Conservation (phyloP, 2,113 vertebrate species). For the Spea bombifrons region DNA sequence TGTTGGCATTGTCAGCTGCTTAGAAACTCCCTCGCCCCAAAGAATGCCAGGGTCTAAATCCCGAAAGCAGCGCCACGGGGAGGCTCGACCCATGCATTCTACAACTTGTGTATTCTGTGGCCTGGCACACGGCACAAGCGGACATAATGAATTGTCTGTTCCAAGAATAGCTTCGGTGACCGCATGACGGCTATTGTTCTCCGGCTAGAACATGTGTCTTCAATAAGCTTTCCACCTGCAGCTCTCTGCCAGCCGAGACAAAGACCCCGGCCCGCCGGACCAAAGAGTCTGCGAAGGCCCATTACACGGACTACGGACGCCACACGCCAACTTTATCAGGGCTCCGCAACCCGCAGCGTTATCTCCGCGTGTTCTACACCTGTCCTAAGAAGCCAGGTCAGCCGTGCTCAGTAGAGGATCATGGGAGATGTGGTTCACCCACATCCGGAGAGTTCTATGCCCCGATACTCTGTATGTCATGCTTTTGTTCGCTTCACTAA, state of each 20-base stretch:
- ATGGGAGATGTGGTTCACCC: too few species aligned
- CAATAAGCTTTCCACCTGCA: not conserved
- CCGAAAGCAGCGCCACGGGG: not conserved
- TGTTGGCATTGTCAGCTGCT: not conserved
- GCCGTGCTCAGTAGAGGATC: not conserved
- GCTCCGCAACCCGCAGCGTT: not conserved
- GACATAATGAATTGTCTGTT: not conserved
- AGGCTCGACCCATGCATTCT: not conserved
- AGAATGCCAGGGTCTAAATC: slow-evolving; percentile 25
- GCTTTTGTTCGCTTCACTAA: too few species aligned
- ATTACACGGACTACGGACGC: not conserved
- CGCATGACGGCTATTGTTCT: slow-evolving; percentile 27
- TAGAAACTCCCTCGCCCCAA: slow-evolving; percentile 18
- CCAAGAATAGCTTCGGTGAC: not conserved
- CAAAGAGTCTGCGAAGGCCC: not conserved
- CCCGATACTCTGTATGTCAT: too few species aligned
- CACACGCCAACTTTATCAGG: not conserved
- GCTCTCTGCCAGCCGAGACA: not conserved
- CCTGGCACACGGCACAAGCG: not conserved
- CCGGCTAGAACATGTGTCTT: not conserved
- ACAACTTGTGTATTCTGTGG: slow-evolving; percentile 20
- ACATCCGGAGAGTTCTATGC: too few species aligned
- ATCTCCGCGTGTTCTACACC: not conserved
- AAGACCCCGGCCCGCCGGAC: not conserved
- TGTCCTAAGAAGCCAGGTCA: not conserved